phyloP scores from a whole-genome alignment of 2,113 vertebrate species.

The Riparia riparia region DNA sequence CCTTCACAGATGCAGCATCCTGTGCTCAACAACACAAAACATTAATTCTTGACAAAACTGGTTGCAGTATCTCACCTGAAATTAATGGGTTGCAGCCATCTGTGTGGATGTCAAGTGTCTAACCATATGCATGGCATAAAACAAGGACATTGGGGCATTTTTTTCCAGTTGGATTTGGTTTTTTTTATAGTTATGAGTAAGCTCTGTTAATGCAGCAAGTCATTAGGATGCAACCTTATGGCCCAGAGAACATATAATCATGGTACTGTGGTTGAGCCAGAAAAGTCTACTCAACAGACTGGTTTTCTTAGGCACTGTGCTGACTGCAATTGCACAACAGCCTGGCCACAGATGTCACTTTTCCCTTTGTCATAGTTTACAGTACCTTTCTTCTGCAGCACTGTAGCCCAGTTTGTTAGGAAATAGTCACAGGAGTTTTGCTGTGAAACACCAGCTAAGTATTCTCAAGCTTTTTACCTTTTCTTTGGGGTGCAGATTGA shows the following conservation, averaged over 20 bases:
- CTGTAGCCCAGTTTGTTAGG: background rate
- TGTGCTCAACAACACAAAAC: background rate
- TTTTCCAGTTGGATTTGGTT: fast-evolving
- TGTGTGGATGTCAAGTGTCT: background rate
- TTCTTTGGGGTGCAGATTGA: background rate
- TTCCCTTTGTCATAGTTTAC: background rate
- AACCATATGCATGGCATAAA: background rate
- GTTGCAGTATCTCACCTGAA: background rate
- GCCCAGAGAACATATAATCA: background rate
- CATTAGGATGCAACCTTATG: background rate
- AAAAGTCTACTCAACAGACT: background rate
- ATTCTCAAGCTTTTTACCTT: background rate
- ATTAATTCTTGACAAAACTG: background rate
- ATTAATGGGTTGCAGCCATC: background rate
- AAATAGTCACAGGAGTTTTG: background rate
- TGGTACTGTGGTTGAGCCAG: background rate
- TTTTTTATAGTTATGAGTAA: background rate
- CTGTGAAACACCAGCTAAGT: background rate
- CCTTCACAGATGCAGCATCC: background rate
- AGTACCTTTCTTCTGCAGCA: background rate
- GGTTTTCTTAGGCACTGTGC: background rate
- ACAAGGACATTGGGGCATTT: background rate
- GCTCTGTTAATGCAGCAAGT: background rate
- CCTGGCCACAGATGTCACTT: background rate
- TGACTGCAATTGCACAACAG: background rate